Evolutionary conservation across 2,797 vertebrate genomes (phyloP), one percentile per base, ranked within the genome.

Genomic region (Atherinosoma microstoma): DNA sequence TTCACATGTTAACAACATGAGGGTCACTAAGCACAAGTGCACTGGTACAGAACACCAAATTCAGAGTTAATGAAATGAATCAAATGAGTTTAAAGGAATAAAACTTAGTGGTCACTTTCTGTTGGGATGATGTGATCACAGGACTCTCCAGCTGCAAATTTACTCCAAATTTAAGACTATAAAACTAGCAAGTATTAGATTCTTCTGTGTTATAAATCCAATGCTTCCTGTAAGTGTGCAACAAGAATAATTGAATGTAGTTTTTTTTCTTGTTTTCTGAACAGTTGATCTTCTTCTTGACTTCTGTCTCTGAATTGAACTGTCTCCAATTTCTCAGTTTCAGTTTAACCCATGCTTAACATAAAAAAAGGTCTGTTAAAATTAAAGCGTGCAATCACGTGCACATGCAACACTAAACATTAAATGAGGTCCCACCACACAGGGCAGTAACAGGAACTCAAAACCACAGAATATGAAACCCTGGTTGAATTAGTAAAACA

Each of bases 1-100:
- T 62, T 38, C 36, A 45, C 27, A 38, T 3, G 70, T 34, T 20
- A 6, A 11, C 59, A 64, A 16, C 45, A 49, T 42, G 56, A 72
- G 15, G 24, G 34, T 67, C 40, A 54, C 20, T 59, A 27, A 62
- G 29, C 22, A 32, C 12, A 38, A 2, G 0, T 13, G 18, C 12
- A 38, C 56, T 32, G 38, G 70, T 58, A 35, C 2, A 38, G 12
- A 59, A 51, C 7, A 29, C 16, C 6, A 36, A 8, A 35, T 60
- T 29, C 13, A 20, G 54, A 67, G 34, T 38, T 16, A 66, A 20
- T 29, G 2, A 6, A 58, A 27, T 42, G 10, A 49, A 68, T 58
- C 0, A 32, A 42, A 11, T 60, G 20, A 22, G 5, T 45, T n/a
- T 54, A 40, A 27, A 40, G 20, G 20, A n/a, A n/a, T 47, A 2